A percentile compares a stretch with the other conserved stretches of the same genome.
Conservation (phyloP, 2,888 invertebrate species). For the Laothoe populi region DNA sequence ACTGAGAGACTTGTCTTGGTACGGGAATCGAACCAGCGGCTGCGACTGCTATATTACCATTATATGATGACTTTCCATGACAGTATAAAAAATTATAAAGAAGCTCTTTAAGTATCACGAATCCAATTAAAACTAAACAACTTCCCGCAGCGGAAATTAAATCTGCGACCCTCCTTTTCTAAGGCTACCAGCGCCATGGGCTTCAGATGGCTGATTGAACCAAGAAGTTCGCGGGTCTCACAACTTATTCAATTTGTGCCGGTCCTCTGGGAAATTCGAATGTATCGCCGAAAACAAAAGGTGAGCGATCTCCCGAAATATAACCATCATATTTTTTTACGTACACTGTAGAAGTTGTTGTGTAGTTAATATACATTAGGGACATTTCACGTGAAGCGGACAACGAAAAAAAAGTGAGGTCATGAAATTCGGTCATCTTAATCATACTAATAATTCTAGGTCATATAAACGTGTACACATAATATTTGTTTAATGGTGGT, state of each 20-base stretch:
- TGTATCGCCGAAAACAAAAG: constrained; percentile 19
- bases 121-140: not conserved
- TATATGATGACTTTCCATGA: too few species aligned
- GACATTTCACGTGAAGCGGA: too few species aligned
- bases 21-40: too few species aligned
- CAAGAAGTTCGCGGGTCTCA: not conserved
- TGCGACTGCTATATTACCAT: too few species aligned
- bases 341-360: not conserved
- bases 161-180: not conserved
- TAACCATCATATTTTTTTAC: not conserved
- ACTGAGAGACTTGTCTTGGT: too few species aligned
- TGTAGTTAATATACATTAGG: too few species aligned
- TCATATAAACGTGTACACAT: too few species aligned
- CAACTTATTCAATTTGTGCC: constrained; percentile 28
- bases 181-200: not conserved
- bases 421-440: too few species aligned
- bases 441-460: too few species aligned
- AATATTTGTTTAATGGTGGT: too few species aligned
- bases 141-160: not conserved
- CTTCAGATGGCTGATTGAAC: not conserved
- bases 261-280: constrained; percentile 26
- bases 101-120: not conserved
- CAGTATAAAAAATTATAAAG: too few species aligned
- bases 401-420: too few species aligned
- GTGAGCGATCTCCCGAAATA: constrained; percentile 2